Evolutionary conservation across 1,140 invertebrate species (phyloP).

Genomic region (Augochlora pura): DNA sequence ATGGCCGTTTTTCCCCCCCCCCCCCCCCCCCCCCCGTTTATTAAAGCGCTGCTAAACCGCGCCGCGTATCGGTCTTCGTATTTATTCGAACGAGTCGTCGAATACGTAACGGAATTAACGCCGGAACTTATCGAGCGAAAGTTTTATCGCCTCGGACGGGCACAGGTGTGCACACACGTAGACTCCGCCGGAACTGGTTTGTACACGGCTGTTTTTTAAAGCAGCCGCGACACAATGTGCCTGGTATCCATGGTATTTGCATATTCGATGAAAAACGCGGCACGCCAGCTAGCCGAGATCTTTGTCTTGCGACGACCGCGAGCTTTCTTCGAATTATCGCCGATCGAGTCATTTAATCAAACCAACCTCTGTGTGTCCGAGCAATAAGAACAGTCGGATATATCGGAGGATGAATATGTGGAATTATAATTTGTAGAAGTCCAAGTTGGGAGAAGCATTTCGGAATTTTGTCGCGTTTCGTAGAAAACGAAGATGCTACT

Average conservation of each 20-base stretch:
- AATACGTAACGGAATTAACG: slow-evolving; percentile 59
- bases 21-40: no score
- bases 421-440: not conserved
- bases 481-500: no score
- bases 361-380: not conserved
- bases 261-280: slow-evolving; percentile 13
- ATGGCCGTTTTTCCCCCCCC: slow-evolving; percentile 42
- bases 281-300: not conserved
- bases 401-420: no score
- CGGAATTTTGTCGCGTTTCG: no score
- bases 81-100: slow-evolving; percentile 51
- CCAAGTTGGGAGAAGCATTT: no score
- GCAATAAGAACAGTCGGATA: not conserved
- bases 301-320: not conserved
- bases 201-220: slow-evolving; percentile 43
- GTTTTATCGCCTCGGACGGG: slow-evolving; percentile 53
- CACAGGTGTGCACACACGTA: slow-evolving; percentile 52
- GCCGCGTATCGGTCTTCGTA: slow-evolving; percentile 6
- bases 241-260: slow-evolving; percentile 12
- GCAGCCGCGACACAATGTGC: slow-evolving; percentile 8
- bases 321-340: not conserved
- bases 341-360: not conserved
- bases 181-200: slow-evolving; percentile 34
- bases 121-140: slow-evolving; percentile 61
- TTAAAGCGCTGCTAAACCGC: slow-evolving; percentile 29